Evolutionary conservation across 92 coral and sea anemone species (phyloP), one percentile per base, ranked within the genome.

Genomic region (Heliopora coerulea): DNA sequence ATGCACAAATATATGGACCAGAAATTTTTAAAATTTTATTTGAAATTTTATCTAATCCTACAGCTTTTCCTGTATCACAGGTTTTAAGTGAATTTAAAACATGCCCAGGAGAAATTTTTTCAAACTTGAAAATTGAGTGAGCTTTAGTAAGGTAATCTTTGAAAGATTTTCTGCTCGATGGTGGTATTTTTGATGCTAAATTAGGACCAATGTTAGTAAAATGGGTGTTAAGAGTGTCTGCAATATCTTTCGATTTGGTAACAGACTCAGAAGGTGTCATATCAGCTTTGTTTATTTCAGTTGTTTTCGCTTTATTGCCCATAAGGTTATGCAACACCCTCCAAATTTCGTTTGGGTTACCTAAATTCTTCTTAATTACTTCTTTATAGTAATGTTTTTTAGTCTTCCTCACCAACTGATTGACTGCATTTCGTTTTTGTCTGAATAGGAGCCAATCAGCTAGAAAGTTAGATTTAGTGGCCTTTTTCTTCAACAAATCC

Each of bases 321-420:
- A 62, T 81, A 18, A 81, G 64, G 34, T 63, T 48, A 50, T 81
- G 74, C 13, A 74, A 4, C 49, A 56, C 66, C 48, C 62, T 81
- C 82, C 82, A 75, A 14, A 82, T 64, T 46, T 60, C 65, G 60
- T 67, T 78, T n/a, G 54, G 32, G 26, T 83, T 62, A 19, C 65
- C 78, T 33, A 59, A 23, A 8, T 6, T 61, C 25, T 74, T 74
- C 54, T 59, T 28, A 24, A 75, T 59, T 65, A 75, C 67, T 25
- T 52, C 46, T 59, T 75, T 37, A 32, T 75, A 78, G 27, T 62
- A 48, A 27, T 46, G 24, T 18, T 59, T 66, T 74, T 82, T 75
- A 17, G 78, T 59, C 41, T 24, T 27, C 20, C 50, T 65, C 3
- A 82, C 42, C 42, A 37, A 37, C 42, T 37, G n/a, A 50, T 50